phyloP scores from a whole-genome alignment of 2,888 invertebrate species.

The Agonopterix arenella region DNA sequence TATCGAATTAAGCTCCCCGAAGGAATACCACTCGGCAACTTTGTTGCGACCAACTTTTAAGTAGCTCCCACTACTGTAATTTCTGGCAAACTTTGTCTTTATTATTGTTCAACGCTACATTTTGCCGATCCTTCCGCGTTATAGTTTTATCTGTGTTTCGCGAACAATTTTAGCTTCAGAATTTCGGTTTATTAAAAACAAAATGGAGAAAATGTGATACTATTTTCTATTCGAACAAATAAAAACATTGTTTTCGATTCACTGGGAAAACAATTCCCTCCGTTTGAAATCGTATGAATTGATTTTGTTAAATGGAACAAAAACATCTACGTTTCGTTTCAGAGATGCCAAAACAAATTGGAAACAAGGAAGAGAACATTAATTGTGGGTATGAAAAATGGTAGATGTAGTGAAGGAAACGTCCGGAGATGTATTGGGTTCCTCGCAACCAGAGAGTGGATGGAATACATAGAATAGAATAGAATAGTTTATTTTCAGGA shows the following conservation, averaged over 20 bases:
- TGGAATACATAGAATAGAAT: conserved; percentile 7
- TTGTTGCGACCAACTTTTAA: conserved; percentile 3
- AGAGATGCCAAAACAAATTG: too few relatives aligned
- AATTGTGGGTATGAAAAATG: background rate
- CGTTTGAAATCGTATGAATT: background rate
- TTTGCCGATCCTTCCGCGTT: background rate
- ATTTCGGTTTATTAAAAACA: too few relatives aligned
- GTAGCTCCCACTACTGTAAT: conserved; percentile 3
- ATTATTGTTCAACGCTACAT: background rate
- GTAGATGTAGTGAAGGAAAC: conserved; percentile 1
- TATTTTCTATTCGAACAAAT: too few relatives aligned
- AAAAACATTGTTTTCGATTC: background rate
- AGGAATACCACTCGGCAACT: background rate
- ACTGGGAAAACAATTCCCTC: background rate
- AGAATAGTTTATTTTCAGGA: too few relatives aligned
- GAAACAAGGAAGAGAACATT: too few relatives aligned
- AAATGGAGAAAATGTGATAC: too few relatives aligned
- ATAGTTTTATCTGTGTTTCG: too few relatives aligned
- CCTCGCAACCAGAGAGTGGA: background rate
- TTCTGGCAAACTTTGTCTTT: background rate
- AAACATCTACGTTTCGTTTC: background rate
- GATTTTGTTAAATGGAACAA: background rate
- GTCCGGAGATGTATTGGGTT: conserved; percentile 6
- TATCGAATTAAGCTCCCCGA: conserved; percentile 1
- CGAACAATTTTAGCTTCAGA: too few relatives aligned